Percentiles rank a stretch among this genome's conserved stretches.
Evolutionary conservation across 2,888 invertebrate genomes (phyloP).

Genomic region (Diaphora mendica): DNA sequence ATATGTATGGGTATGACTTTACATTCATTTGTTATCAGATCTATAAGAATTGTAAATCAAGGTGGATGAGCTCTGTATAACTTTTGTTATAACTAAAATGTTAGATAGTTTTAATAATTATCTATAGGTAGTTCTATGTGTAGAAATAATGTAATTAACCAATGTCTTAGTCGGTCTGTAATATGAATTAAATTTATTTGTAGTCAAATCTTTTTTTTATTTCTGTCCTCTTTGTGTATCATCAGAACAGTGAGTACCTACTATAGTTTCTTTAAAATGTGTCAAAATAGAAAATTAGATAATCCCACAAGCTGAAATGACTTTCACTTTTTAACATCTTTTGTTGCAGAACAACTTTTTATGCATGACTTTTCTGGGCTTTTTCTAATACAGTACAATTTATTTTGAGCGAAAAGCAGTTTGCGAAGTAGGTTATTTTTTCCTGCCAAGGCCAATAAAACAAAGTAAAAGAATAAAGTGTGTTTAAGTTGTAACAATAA

Average conservation of each 20-base stretch:
- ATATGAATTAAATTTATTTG: background rate
- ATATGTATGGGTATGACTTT: background rate
- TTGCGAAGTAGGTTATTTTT: constrained; percentile 65
- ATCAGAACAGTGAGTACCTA: background rate
- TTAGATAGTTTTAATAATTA: background rate
- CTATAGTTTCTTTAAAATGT: constrained; percentile 18
- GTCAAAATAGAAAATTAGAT: constrained; percentile 30
- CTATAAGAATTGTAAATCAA: background rate
- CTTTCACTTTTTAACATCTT: constrained; percentile 49
- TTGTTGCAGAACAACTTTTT: constrained; percentile 22
- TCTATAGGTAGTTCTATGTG: background rate
- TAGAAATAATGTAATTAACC: background rate
- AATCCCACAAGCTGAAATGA: constrained; percentile 30
- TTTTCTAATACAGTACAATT: constrained; percentile 29
- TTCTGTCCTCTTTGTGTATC: background rate
- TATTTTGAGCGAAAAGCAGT: constrained; percentile 31
- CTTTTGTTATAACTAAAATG: background rate
- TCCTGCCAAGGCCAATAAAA: constrained; percentile 70
- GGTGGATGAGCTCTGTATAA: background rate
- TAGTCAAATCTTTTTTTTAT: constrained; percentile 1
- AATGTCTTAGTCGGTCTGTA: background rate
- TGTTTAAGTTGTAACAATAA: constrained; percentile 65
- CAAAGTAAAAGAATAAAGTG: constrained; percentile 56
- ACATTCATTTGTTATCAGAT: background rate
- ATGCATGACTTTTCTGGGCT: constrained; percentile 32